These are phyloP conservation scores for Drosophila anomelani DNA, from an alignment of 2,888 invertebrate species.

Conservation along the genomic window DNA sequence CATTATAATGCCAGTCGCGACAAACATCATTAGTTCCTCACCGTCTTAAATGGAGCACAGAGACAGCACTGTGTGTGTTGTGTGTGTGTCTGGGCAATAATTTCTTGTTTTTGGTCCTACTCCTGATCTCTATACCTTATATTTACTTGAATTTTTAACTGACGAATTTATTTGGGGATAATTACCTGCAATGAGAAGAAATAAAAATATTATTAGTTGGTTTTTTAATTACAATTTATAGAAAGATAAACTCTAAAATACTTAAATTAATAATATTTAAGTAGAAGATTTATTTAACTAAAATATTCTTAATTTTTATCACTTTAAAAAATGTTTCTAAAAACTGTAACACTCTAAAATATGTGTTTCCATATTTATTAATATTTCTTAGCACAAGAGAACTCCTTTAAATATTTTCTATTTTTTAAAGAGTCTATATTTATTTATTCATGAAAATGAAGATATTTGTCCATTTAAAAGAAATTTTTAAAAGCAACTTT, in stretches of 20 bases:
- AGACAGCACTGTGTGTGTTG: background rate
- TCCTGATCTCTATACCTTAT: background rate
- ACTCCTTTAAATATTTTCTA: too few relatives aligned
- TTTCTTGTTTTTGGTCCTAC: background rate
- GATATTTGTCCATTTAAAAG: too few relatives aligned
- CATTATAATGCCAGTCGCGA: slow-evolving; percentile 44
- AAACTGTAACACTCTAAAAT: too few relatives aligned
- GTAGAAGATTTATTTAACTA: background rate
- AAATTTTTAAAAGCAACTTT: too few relatives aligned
- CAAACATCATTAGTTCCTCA: slow-evolving; percentile 48
- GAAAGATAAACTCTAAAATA: background rate
- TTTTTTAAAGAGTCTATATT: too few relatives aligned
- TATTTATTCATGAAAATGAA: too few relatives aligned
- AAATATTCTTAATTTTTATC: background rate
- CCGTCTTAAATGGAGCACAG: slow-evolving; percentile 43
- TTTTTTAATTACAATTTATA: background rate
- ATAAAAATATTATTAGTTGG: background rate
- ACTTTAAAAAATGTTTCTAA: too few relatives aligned
- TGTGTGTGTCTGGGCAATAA: slow-evolving; percentile 20
- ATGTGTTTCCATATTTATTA: too few relatives aligned
- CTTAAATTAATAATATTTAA: background rate
- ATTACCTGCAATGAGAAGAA: slow-evolving; percentile 41
- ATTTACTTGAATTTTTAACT: slow-evolving; percentile 7
- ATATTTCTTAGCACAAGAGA: too few relatives aligned
- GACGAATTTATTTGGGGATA: slow-evolving; percentile 22